phyloP scores from a whole-genome alignment of 2,113 vertebrate species.

The Nicator chloris region DNA sequence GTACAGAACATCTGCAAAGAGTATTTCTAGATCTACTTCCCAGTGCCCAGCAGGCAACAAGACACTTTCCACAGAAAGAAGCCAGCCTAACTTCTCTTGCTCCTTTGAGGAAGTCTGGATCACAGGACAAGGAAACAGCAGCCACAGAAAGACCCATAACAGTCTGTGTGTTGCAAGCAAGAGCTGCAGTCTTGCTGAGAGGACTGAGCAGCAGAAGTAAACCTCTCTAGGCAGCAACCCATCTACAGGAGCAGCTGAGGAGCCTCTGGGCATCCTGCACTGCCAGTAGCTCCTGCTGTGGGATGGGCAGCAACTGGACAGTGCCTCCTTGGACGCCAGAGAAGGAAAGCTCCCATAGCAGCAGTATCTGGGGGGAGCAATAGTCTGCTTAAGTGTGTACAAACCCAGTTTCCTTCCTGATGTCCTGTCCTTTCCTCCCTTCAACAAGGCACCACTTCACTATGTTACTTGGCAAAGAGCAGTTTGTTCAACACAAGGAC shows the following conservation, averaged over 20 bases:
- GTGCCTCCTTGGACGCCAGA: fast-evolving
- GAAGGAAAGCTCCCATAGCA: neutral
- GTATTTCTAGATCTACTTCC: neutral
- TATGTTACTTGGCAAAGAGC: neutral
- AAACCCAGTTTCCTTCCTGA: neutral
- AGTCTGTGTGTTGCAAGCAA: neutral
- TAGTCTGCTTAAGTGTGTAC: neutral
- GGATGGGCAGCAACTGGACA: neutral
- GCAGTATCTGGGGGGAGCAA: neutral
- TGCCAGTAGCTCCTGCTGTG: neutral
- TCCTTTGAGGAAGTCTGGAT: neutral
- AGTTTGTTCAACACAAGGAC: neutral
- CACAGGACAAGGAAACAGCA: neutral
- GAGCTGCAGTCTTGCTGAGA: neutral
- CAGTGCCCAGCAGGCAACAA: neutral
- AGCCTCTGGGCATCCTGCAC: neutral
- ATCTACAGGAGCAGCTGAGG: fast-evolving
- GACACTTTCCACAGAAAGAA: neutral
- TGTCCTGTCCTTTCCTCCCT: neutral
- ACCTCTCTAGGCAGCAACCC: neutral
- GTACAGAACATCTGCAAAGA: neutral
- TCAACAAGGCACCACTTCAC: neutral
- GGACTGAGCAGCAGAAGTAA: neutral
- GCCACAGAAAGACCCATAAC: neutral
- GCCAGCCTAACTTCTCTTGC: neutral